Conservation (phyloP, 2,888 invertebrate species). For the Drosophila ustulata region DNA sequence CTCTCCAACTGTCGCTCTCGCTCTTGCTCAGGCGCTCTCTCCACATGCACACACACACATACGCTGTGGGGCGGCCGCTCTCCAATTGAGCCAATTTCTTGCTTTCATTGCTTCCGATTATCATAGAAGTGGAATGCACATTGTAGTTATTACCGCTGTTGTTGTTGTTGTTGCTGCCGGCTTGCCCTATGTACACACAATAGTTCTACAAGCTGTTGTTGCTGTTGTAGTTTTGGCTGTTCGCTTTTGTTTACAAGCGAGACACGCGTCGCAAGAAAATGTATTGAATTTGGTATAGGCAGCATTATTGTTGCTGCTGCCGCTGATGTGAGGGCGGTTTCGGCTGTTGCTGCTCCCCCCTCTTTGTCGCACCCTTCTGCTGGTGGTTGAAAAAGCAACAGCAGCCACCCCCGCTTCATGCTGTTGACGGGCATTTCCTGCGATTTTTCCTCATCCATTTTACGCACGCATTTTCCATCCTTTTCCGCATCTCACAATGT, state of each 20-base stretch:
- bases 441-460: slow-evolving; percentile 31
- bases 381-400: slow-evolving; percentile 62
- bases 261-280: slow-evolving; percentile 44
- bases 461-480: slow-evolving; percentile 48
- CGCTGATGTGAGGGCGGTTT: slow-evolving; percentile 55
- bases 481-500: slow-evolving; percentile 34
- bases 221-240: slow-evolving; percentile 44
- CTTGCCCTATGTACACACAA: slow-evolving; percentile 35
- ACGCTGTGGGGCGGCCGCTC: slow-evolving; percentile 52
- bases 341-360: slow-evolving; percentile 39
- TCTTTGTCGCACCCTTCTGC: slow-evolving; percentile 8
- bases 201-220: slow-evolving; percentile 50
- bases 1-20: slow-evolving; percentile 8
- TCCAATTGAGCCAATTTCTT: slow-evolving; percentile 77
- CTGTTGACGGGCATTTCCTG: slow-evolving; percentile 51
- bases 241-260: slow-evolving; percentile 63
- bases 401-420: slow-evolving; percentile 35
- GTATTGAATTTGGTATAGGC: slow-evolving; percentile 29
- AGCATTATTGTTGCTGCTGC: not conserved
- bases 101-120: slow-evolving; percentile 75
- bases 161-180: slow-evolving; percentile 55
- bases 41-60: slow-evolving; percentile 27
- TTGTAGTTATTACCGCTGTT: slow-evolving; percentile 27
- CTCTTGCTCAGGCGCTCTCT: slow-evolving; percentile 23
- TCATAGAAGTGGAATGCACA: slow-evolving; percentile 53